Conservation (phyloP, 2,888 invertebrate genomes). For the Lasius fuliginosus region DNA sequence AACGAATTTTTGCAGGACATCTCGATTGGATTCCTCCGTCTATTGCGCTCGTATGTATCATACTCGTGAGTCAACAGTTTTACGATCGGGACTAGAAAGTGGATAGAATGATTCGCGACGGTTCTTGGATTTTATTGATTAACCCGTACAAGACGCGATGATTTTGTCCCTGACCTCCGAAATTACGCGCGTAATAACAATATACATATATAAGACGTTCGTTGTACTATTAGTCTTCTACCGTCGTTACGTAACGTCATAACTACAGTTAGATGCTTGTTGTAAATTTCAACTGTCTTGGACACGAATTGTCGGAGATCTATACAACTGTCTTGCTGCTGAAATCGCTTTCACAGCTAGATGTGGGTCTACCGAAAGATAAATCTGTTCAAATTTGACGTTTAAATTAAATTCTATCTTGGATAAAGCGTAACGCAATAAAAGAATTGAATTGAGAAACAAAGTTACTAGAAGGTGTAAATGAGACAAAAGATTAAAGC, state of each 20-base stretch:
- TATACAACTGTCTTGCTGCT: slow-evolving; percentile 23
- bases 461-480: not conserved
- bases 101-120: slow-evolving; percentile 26
- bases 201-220: slow-evolving; percentile 38
- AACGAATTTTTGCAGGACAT: slow-evolving; percentile 46
- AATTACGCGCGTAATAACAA: slow-evolving; percentile 78
- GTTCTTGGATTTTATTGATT: slow-evolving; percentile 72
- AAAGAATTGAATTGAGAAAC: not conserved
- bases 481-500: not conserved
- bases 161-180: slow-evolving; percentile 80
- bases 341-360: slow-evolving; percentile 10
- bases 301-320: slow-evolving; percentile 32
- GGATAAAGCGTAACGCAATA: not conserved
- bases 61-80: slow-evolving; percentile 24
- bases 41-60: not conserved
- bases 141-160: slow-evolving; percentile 76
- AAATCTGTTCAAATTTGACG: slow-evolving; percentile 12
- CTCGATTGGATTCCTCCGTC: slow-evolving; percentile 23
- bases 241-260: slow-evolving; percentile 66
- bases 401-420: slow-evolving; percentile 23
- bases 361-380: slow-evolving; percentile 10
- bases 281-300: slow-evolving; percentile 51
- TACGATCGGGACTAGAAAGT: slow-evolving; percentile 32
- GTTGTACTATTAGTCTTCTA: slow-evolving; percentile 59
- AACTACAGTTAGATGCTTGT: slow-evolving; percentile 19